phyloP scores from a whole-genome alignment of 2,797 vertebrate genomes.

The Chromis chromis region DNA sequence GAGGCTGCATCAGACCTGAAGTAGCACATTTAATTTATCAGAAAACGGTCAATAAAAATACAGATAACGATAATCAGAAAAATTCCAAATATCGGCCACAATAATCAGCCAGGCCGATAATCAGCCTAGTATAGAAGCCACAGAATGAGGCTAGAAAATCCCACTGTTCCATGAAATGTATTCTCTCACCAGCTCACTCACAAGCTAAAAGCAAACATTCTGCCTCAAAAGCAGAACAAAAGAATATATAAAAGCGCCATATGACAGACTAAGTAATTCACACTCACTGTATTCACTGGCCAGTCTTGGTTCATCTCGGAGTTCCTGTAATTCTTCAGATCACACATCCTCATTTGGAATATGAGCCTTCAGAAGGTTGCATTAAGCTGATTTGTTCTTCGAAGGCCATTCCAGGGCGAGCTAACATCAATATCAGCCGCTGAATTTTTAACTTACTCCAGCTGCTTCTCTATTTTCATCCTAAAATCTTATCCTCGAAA shows the following conservation, averaged over 20 bases:
- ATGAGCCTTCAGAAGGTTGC: background rate
- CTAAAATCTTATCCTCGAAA: background rate
- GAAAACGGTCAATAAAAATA: too few species aligned
- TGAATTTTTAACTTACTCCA: background rate
- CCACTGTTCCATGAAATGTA: too few species aligned
- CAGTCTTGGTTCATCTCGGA: background rate
- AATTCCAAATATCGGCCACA: too few species aligned
- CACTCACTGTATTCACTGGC: too few species aligned
- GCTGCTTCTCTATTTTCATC: background rate
- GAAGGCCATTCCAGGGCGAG: background rate
- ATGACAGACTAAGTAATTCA: too few species aligned
- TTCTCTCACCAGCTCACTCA: too few species aligned
- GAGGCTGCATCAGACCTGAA: too few species aligned
- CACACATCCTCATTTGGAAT: background rate
- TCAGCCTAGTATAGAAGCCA: too few species aligned
- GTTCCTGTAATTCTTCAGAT: background rate
- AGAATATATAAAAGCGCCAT: background rate
- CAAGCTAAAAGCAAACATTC: background rate
- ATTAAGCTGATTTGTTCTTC: background rate
- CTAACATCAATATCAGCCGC: background rate
- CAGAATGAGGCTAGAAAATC: too few species aligned
- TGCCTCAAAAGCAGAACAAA: background rate
- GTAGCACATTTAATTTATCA: too few species aligned
- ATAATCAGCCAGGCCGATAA: too few species aligned
- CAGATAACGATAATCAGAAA: too few species aligned